These are phyloP conservation scores for Diorhabda carinulata DNA, from an alignment of 1,140 invertebrate genomes.

Conservation along the genomic window DNA sequence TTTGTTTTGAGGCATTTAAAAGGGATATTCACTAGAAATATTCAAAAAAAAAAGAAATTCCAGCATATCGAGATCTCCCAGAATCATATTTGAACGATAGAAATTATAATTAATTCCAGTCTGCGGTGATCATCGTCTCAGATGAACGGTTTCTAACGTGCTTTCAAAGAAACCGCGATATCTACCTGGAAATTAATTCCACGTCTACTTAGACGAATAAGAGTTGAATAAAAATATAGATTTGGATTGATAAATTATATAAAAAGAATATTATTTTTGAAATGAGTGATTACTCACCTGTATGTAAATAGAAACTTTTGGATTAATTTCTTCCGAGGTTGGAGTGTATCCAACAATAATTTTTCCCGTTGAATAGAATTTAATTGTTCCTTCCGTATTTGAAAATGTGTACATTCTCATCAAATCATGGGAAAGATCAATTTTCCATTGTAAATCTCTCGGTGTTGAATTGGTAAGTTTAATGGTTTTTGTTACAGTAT, in stretches of 20 bases:
- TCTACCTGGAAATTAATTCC: too few relatives aligned
- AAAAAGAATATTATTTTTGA: too few relatives aligned
- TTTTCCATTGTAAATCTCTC: slow-evolving; percentile 34
- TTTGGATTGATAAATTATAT: too few relatives aligned
- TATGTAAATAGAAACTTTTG: slow-evolving; percentile 26
- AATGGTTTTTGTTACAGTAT: slow-evolving; percentile 25
- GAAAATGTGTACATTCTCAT: slow-evolving; percentile 27
- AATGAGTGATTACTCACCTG: not conserved
- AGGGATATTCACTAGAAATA: not conserved
- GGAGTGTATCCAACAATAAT: slow-evolving; percentile 29
- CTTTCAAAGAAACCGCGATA: too few relatives aligned
- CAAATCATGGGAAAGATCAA: slow-evolving; percentile 21
- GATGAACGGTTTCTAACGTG: too few relatives aligned
- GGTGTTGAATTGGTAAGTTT: slow-evolving; percentile 32
- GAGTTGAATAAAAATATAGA: too few relatives aligned
- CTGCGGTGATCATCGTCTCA: too few relatives aligned
- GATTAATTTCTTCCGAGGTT: slow-evolving; percentile 23
- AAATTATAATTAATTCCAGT: too few relatives aligned
- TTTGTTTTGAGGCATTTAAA: not conserved
- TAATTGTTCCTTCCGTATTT: slow-evolving; percentile 27
- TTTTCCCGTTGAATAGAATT: slow-evolving; percentile 23
- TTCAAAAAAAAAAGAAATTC: not conserved
- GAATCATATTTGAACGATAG: too few relatives aligned
- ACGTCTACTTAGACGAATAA: too few relatives aligned
- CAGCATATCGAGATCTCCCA: slow-evolving; percentile 8